Percentiles rank a stretch among this genome's conserved stretches.
Conservation (phyloP, 2,113 vertebrate species). For the Corythornis cristatus region DNA sequence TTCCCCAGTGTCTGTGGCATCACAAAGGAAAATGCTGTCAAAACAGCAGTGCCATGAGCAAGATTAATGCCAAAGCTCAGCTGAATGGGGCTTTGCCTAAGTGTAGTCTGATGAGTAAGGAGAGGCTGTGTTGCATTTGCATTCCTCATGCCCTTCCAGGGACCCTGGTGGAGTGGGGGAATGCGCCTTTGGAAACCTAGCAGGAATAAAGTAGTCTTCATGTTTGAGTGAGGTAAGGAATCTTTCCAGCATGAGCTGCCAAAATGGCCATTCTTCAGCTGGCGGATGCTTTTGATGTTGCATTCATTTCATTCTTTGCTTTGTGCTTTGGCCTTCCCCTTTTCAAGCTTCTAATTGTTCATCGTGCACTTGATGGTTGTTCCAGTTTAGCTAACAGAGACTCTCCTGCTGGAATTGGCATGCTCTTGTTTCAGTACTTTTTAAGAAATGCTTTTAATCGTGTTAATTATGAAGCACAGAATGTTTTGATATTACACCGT, state of each 20-base stretch:
- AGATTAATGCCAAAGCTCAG: not conserved
- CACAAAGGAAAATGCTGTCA: conserved; percentile 49
- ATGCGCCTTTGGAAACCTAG: not conserved
- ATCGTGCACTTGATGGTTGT: not conserved
- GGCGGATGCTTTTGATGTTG: not conserved
- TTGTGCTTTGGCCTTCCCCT: not conserved
- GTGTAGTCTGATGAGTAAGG: conserved; percentile 10
- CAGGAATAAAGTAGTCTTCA: not conserved
- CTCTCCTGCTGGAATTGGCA: not conserved
- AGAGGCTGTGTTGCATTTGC: not conserved
- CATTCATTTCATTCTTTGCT: not conserved
- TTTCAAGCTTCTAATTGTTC: not conserved
- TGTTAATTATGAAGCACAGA: not conserved
- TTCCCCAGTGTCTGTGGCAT: conserved; percentile 8
- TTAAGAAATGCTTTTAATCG: not conserved
- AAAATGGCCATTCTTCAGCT: not conserved
- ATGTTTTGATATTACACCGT: not conserved
- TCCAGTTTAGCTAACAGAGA: not conserved
- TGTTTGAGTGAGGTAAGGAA: not conserved
- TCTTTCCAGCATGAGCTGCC: not conserved
- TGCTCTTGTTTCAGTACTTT: not conserved
- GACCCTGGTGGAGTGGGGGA: not conserved
- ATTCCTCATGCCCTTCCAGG: not conserved
- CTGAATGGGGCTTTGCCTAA: not conserved
- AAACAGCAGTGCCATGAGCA: not conserved